phyloP scores from a whole-genome alignment of 2,888 invertebrate species.

The Drosophila affinis region DNA sequence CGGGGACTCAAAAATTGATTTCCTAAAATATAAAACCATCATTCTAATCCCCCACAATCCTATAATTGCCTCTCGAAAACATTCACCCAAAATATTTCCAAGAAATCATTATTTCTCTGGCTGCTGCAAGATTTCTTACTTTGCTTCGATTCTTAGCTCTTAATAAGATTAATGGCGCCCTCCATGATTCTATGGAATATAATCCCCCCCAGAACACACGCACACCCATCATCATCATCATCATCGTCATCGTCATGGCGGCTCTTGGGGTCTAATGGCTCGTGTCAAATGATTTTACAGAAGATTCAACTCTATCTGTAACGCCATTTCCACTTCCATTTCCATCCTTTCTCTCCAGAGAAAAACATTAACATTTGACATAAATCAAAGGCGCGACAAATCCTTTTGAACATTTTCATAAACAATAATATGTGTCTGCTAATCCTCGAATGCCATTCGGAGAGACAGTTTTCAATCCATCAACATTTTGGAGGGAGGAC shows the following conservation, averaged over 20 bases:
- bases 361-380: slow-evolving; percentile 37
- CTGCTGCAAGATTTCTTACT: background rate
- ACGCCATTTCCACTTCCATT: background rate
- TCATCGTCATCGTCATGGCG: slow-evolving; percentile 6
- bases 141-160: slow-evolving; percentile 13
- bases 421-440: slow-evolving; percentile 51
- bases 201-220: slow-evolving; percentile 19
- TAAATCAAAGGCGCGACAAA: slow-evolving; percentile 54
- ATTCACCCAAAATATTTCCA: slow-evolving; percentile 33
- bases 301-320: slow-evolving; percentile 3
- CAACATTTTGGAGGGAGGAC: slow-evolving; percentile 21
- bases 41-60: slow-evolving; percentile 11
- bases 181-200: slow-evolving; percentile 25
- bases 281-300: slow-evolving; percentile 44
- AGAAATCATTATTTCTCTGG: slow-evolving; percentile 6
- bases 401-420: slow-evolving; percentile 70
- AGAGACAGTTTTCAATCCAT: slow-evolving; percentile 48
- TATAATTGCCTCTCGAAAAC: slow-evolving; percentile 21
- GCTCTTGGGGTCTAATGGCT: slow-evolving; percentile 39
- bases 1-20: too few species aligned
- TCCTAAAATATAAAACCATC: too few species aligned
- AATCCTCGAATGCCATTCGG: slow-evolving; percentile 58
- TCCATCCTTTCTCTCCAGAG: slow-evolving; percentile 21
- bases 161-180: slow-evolving; percentile 44
- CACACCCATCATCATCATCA: slow-evolving; percentile 19